These are phyloP conservation scores for Drosophila tani DNA, from an alignment of 1,140 invertebrate genomes.

Conservation along the genomic window DNA sequence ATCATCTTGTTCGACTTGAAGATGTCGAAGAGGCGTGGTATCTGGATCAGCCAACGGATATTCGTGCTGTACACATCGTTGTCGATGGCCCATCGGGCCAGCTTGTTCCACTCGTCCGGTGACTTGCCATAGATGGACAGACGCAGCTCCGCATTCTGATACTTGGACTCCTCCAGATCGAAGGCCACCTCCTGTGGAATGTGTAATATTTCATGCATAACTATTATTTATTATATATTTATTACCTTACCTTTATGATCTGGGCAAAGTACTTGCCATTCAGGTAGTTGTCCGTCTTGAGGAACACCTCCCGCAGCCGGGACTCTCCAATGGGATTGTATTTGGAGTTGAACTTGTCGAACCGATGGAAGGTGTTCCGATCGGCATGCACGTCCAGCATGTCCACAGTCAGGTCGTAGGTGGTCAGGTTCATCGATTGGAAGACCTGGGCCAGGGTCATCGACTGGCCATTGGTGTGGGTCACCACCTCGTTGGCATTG, in stretches of 20 bases:
- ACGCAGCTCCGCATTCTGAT: conserved; percentile 98
- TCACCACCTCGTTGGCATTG: conserved; percentile 94
- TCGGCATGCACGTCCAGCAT: conserved; percentile 99
- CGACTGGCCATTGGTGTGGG: conserved; percentile 87
- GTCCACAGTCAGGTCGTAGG: conserved; percentile 99
- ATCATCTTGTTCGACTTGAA: conserved; percentile 98
- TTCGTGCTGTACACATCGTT: conserved; percentile 97
- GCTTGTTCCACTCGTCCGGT: conserved; percentile 97
- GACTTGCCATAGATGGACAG: conserved; percentile 99
- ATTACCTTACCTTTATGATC: conserved; percentile 98
- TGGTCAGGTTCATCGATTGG: conserved; percentile 98
- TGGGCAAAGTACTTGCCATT: conserved; percentile 98
- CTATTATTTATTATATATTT: too few relatives aligned
- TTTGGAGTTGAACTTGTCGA: conserved; percentile 99
- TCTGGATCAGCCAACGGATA: conserved; percentile 98
- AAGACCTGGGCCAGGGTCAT: conserved; percentile 98
- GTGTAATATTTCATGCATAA: too few relatives aligned
- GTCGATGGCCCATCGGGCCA: conserved; percentile 97
- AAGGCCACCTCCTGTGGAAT: conserved; percentile 95
- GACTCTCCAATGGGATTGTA: conserved; percentile 99
- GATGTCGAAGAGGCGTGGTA: conserved; percentile 98
- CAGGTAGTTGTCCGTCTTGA: conserved; percentile 99
- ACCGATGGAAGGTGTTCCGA: conserved; percentile 99
- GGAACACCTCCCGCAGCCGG: conserved; percentile 97
- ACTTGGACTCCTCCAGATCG: conserved; percentile 99